Evolutionary conservation across 2,888 invertebrate genomes (phyloP).

Genomic region (Gisinianus flammeolus): DNA sequence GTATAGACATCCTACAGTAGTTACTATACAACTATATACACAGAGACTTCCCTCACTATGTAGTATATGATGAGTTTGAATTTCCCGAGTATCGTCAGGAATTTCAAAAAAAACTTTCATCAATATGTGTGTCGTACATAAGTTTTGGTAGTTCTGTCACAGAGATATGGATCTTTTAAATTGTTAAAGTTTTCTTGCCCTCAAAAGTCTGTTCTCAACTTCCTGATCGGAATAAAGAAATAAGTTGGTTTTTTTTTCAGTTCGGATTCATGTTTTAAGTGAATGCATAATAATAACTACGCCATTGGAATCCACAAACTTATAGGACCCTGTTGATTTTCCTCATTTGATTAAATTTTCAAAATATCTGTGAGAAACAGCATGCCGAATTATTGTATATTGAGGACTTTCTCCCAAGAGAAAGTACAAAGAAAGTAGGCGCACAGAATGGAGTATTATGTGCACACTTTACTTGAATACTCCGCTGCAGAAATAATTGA

Average conservation of each 20-base stretch:
- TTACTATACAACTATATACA: not conserved
- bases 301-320: no score
- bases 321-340: no score
- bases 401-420: no score
- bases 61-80: not conserved
- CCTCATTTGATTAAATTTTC: no score
- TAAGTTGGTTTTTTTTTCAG: not conserved
- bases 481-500: no score
- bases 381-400: no score
- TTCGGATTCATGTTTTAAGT: not conserved
- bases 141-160: not conserved
- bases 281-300: no score
- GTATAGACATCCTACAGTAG: not conserved
- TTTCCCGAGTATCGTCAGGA: not conserved
- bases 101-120: constrained; percentile 1
- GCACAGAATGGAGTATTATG: no score
- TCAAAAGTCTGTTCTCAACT: not conserved
- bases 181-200: not conserved
- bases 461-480: no score
- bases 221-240: not conserved
- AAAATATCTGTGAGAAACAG: no score
- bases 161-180: constrained; percentile 1
- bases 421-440: no score
- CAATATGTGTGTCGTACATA: not conserved
- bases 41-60: not conserved